These are phyloP conservation scores for Brevimyrus niger DNA, from an alignment of 2,113 vertebrate genomes.

Conservation along the genomic window DNA sequence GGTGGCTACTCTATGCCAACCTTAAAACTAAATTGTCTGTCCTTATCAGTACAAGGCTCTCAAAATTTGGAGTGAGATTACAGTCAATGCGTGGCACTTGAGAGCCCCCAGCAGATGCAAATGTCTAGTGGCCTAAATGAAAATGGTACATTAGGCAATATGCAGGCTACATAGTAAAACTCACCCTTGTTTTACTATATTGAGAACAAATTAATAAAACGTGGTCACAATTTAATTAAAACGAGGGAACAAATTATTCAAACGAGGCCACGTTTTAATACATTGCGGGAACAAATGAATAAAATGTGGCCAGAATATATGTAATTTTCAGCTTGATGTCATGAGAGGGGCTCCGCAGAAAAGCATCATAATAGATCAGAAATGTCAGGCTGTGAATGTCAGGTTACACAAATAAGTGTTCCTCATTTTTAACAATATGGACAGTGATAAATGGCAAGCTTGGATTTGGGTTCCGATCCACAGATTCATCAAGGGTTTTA, in stretches of 20 bases:
- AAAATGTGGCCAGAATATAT: background rate
- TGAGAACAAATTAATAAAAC: too few species aligned
- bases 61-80: too few species aligned
- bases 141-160: too few species aligned
- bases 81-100: too few species aligned
- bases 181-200: too few species aligned
- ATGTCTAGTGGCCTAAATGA: background rate
- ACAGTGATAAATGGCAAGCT: background rate
- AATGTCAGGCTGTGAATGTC: background rate
- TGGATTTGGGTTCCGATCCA: background rate
- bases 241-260: background rate
- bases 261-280: too few species aligned
- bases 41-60: too few species aligned
- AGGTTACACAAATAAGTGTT: background rate
- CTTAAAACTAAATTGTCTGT: too few species aligned
- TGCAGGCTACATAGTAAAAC: too few species aligned
- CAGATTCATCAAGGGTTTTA: slow-evolving; percentile 88
- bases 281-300: background rate
- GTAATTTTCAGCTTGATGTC: background rate
- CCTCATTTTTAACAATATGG: background rate
- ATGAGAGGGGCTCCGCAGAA: background rate
- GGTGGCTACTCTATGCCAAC: background rate
- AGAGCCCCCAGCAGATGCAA: background rate
- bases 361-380: background rate
- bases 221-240: background rate